Percentiles rank a stretch among this genome's conserved stretches.
phyloP scores from a whole-genome alignment of 2,113 vertebrate species.

The Alexandromys fortis region DNA sequence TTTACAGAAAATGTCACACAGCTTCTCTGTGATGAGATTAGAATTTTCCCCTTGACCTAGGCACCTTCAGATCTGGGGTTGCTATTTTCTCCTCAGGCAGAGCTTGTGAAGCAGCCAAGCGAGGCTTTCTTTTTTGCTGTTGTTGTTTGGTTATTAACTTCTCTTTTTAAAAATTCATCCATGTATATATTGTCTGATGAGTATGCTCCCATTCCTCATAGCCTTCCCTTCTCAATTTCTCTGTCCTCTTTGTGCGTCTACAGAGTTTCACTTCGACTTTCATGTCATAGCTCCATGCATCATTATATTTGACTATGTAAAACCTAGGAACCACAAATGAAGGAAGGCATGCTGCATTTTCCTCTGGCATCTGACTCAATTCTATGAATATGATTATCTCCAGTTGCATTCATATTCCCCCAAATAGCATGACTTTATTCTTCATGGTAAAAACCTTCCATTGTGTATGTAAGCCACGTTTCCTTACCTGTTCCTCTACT shows the following conservation, averaged over 20 bases:
- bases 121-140: neutral
- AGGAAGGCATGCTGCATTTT: neutral
- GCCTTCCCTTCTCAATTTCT: neutral
- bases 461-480: neutral
- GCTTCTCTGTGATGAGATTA: neutral
- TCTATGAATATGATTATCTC: neutral
- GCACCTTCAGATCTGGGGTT: conserved; percentile 24
- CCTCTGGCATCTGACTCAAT: neutral
- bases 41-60: neutral
- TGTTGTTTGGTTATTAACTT: neutral
- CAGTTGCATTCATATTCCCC: neutral
- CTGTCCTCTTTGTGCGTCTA: neutral
- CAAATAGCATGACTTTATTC: neutral
- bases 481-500: neutral
- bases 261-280: neutral
- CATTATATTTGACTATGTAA: neutral
- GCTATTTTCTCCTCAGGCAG: neutral
- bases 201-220: neutral
- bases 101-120: neutral
- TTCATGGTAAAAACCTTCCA: neutral
- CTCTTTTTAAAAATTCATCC: neutral
- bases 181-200: neutral
- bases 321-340: neutral
- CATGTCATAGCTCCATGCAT: neutral
- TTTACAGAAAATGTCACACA: neutral